A percentile compares a stretch with the other conserved stretches of the same genome.
Conservation (phyloP, 2,113 vertebrate genomes). For the Chloebia gouldiae region DNA sequence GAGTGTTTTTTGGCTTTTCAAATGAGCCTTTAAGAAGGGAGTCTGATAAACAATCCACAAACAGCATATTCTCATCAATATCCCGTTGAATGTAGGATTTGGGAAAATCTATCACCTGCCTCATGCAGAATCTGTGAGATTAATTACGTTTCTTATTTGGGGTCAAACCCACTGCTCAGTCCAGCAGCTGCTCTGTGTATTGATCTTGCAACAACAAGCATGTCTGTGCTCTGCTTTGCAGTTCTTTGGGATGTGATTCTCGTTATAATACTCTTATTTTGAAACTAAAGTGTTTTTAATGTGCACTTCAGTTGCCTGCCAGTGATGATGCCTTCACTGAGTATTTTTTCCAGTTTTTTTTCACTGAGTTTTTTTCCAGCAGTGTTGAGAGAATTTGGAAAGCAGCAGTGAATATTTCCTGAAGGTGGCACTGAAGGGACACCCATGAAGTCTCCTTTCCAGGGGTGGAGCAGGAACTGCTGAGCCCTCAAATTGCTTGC, state of each 20-base stretch:
- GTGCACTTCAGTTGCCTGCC: not conserved
- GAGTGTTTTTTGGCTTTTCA: not conserved
- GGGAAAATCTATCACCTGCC: not conserved
- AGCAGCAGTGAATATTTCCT: slow-evolving; percentile 19
- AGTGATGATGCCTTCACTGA: not conserved
- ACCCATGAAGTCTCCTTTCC: not conserved
- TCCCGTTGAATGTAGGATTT: not conserved
- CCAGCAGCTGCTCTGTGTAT: not conserved
- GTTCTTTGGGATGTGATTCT: not conserved
- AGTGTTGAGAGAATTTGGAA: not conserved
- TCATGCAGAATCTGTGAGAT: not conserved
- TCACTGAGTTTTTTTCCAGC: not conserved
- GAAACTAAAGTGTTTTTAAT: not conserved
- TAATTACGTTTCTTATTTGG: not conserved
- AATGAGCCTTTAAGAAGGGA: not conserved
- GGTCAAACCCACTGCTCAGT: not conserved
- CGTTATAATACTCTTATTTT: not conserved
- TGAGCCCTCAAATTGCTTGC: slow-evolving; percentile 28
- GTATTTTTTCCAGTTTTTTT: too few relatives aligned
- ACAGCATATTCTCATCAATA: not conserved
- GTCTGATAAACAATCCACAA: not conserved
- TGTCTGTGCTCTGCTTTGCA: not conserved
- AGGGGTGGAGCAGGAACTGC: not conserved
- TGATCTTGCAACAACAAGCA: not conserved
- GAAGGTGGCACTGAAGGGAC: slow-evolving; percentile 72